Conservation (phyloP, 1,140 invertebrate genomes). For the Amyelois transitella region DNA sequence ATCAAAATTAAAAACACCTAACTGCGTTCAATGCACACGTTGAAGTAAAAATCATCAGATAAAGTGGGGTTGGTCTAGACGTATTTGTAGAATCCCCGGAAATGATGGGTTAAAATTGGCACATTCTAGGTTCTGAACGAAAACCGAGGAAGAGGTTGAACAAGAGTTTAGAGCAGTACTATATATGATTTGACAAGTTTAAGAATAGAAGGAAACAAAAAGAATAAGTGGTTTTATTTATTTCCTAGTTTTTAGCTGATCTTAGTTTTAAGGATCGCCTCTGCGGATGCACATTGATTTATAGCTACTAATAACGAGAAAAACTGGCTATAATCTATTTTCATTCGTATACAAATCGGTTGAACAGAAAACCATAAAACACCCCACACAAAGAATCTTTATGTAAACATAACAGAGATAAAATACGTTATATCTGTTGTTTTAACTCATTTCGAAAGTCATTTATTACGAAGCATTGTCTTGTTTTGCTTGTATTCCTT, state of each 20-base stretch:
- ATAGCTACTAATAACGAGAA: conserved; percentile 69
- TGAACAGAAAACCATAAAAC: conserved; percentile 73
- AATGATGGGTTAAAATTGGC: too few relatives aligned
- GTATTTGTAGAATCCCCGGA: too few relatives aligned
- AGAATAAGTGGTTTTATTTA: not conserved
- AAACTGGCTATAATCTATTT: conserved; percentile 74
- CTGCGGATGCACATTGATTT: conserved; percentile 68
- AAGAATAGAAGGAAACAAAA: not conserved
- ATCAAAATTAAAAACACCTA: too few relatives aligned
- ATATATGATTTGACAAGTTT: too few relatives aligned
- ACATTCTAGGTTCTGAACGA: too few relatives aligned
- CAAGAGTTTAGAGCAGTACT: too few relatives aligned
- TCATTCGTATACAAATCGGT: conserved; percentile 70
- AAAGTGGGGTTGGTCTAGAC: too few relatives aligned
- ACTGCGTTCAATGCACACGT: too few relatives aligned
- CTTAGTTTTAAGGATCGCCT: conserved; percentile 45
- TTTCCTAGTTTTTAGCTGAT: not conserved
- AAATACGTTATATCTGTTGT: conserved; percentile 72
- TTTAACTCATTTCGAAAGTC: conserved; percentile 71
- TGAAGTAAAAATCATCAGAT: too few relatives aligned
- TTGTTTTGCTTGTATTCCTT: conserved; percentile 41
- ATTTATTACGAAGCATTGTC: conserved; percentile 60
- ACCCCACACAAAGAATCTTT: conserved; percentile 73
- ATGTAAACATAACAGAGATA: conserved; percentile 72
- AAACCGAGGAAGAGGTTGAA: too few relatives aligned